A percentile compares a stretch with the other conserved stretches of the same genome.
phyloP scores from a whole-genome alignment of 2,888 invertebrate genomes.

The Balanococcus diminutus region DNA sequence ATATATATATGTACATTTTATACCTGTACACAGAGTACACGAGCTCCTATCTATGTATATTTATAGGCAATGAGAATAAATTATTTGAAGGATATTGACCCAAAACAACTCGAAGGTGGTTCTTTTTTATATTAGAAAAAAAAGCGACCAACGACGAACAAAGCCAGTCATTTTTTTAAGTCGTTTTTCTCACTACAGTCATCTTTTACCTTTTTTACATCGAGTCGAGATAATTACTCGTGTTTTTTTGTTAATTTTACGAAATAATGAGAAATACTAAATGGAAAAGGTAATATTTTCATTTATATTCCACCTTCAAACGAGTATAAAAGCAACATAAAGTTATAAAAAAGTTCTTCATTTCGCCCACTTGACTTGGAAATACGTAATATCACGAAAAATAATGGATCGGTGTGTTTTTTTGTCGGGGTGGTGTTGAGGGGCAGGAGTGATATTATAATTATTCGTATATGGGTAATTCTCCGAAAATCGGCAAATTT shows the following conservation, averaged over 20 bases:
- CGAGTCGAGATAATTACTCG: background rate
- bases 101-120: constrained; percentile 19
- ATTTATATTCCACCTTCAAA: background rate
- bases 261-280: background rate
- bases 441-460: too few relatives aligned
- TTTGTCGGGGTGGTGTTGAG: too few relatives aligned
- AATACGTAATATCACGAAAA: background rate
- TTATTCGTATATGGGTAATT: too few relatives aligned
- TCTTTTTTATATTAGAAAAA: background rate
- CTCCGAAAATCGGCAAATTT: too few relatives aligned
- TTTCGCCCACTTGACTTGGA: background rate
- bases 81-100: constrained; percentile 16
- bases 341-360: too few relatives aligned
- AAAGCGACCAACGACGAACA: background rate
- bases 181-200: background rate
- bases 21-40: too few relatives aligned
- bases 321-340: too few relatives aligned
- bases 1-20: too few relatives aligned
- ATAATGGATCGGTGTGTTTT: background rate
- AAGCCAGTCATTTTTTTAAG: background rate
- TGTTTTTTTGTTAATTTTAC: background rate
- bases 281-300: background rate
- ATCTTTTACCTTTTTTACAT: background rate
- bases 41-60: background rate
- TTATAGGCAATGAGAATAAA: background rate